Evolutionary conservation across 1,140 invertebrate species (phyloP), one percentile per base, ranked within the genome.

Genomic region (Leptoteleia sp.): DNA sequence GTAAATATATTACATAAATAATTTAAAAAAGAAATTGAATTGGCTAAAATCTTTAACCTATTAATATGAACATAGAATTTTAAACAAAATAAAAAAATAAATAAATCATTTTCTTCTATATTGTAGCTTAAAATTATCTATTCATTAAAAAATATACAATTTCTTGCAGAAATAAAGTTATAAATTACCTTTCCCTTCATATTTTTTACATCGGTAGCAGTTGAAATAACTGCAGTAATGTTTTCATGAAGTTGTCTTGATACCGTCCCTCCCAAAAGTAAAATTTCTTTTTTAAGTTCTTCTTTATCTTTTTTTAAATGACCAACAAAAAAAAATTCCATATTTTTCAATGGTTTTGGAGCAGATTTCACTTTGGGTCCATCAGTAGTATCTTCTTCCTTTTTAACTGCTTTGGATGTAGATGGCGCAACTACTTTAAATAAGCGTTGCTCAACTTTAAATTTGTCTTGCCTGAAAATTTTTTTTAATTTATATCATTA

Each of bases 301-400:
- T 93, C 91, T 83, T 94, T 94, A 7, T 86, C 79, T 22, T 89
- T 91, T 75, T 87, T 87, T 1, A 91, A 87, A 67, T 92, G 92
- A 1, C 94, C 94, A 61, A 93, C 85, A 15, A 96, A 84, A n/a
- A 94, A 92, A 89, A 98, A 96, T 81, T 94, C 92, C 86, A 97
- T 92, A 70, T 95, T 93, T 80, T 94, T 93, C 17, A 98, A 86
- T 5, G 96, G 93, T 22, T 92, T 92, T 31, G 90, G 84, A 25
- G 90, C 91, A 8, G 90, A 83, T 76, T 91, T 87, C 33, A 93
- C 79, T 88, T 92, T 92, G 1, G 92, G 91, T 9, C 92, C 93
- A 70, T 91, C 85, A n/a, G 87, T 61, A 35, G 88, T 87, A 75
- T 92, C 91, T 67, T 92, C 89, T 71, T 92, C 89, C 81, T 91